Conservation (phyloP, 30 jellyfish, hydroid and myxozoan species). For the Aurelia aurita complex sp. Pacific region DNA sequence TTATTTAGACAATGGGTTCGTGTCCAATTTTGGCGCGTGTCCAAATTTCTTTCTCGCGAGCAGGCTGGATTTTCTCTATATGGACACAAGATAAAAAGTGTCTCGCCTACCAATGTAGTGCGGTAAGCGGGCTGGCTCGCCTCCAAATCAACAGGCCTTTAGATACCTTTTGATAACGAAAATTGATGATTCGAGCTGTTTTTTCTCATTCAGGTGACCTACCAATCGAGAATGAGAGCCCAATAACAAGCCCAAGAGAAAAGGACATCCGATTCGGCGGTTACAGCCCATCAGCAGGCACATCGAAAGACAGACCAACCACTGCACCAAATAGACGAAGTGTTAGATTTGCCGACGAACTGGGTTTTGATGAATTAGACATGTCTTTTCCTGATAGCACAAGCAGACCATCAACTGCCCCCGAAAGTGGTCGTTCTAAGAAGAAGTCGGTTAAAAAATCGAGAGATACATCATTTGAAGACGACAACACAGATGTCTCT, state of each 20-base stretch:
- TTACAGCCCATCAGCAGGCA: conserved; percentile 91
- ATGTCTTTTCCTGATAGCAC: conserved; percentile 54
- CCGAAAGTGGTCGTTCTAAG: conserved; percentile 56
- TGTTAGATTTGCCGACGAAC: conserved; percentile 95
- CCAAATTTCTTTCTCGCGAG: too few species aligned
- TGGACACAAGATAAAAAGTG: too few species aligned
- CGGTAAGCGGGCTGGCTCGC: too few species aligned
- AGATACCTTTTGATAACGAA: too few species aligned
- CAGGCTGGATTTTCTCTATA: too few species aligned
- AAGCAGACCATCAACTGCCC: conserved; percentile 73
- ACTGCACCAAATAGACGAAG: conserved; percentile 82
- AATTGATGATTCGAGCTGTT: too few species aligned
- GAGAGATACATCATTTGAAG: conserved; percentile 56
- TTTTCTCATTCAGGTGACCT: background rate
- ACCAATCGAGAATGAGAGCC: conserved; percentile 51
- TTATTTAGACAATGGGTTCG: too few species aligned
- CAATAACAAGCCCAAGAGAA: conserved; percentile 51
- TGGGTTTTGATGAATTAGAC: conserved; percentile 84
- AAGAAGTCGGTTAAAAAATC: conserved; percentile 1
- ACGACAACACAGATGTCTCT: conserved; percentile 61
- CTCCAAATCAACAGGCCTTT: too few species aligned
- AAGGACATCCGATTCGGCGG: conserved; percentile 77
- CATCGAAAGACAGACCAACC: conserved; percentile 63
- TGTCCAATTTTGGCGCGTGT: too few species aligned
- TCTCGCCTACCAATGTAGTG: too few species aligned